These are phyloP conservation scores for Diploscapter pachys DNA, from an alignment of 1,140 invertebrate species.

Conservation along the genomic window DNA sequence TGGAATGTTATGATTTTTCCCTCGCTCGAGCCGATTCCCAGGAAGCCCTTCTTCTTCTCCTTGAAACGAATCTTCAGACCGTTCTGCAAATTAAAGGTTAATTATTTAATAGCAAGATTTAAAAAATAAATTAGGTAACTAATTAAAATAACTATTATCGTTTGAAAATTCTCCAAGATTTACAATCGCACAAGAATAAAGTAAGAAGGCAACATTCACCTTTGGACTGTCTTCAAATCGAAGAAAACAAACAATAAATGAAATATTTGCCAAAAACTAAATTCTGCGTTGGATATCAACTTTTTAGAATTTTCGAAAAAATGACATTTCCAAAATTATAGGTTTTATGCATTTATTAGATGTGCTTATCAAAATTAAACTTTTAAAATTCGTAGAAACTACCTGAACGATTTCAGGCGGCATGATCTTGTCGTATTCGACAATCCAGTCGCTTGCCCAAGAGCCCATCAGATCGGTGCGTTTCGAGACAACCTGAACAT, in stretches of 20 bases:
- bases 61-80: slow-evolving; percentile 38
- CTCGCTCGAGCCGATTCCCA: slow-evolving; percentile 40
- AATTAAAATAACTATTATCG: too few species aligned
- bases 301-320: too few species aligned
- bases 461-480: slow-evolving; percentile 42
- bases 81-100: not conserved
- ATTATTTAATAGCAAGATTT: too few species aligned
- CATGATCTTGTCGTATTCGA: slow-evolving; percentile 38
- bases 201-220: too few species aligned
- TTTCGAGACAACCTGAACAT: slow-evolving; percentile 23
- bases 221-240: too few species aligned
- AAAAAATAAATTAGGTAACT: too few species aligned
- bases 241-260: not conserved
- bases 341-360: not conserved
- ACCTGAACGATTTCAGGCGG: slow-evolving; percentile 28
- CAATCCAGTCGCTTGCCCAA: slow-evolving; percentile 41
- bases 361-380: not conserved
- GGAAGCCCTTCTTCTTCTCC: slow-evolving; percentile 47
- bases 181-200: too few species aligned
- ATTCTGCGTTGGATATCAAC: not conserved
- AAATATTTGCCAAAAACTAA: not conserved
- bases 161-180: too few species aligned
- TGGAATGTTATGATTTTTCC: slow-evolving; percentile 42
- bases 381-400: too few species aligned
- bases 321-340: not conserved